Evolutionary conservation across 2,797 vertebrate species (phyloP).

Genomic region (Pagetopsis macropterus): DNA sequence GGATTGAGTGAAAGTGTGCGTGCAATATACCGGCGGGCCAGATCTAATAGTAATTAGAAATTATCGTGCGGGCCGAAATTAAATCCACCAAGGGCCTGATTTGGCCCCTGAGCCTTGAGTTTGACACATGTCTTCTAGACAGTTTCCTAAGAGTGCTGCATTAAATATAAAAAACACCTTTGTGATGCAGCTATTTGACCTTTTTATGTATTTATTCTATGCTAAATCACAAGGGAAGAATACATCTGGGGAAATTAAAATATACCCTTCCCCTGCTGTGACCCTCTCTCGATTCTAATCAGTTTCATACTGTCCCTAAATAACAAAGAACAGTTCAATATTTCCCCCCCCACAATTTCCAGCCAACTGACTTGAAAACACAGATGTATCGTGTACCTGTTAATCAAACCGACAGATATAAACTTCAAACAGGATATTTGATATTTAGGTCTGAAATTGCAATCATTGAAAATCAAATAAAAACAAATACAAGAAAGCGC

Average conservation of each 20-base stretch:
- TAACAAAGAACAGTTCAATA: neutral
- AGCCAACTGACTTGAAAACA: constrained; percentile 17
- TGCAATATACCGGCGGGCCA: too few species aligned
- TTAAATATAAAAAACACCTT: neutral
- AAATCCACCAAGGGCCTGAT: too few species aligned
- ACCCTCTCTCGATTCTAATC: neutral
- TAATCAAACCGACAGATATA: constrained; percentile 4
- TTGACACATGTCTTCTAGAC: too few species aligned
- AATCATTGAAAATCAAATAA: constrained; percentile 22
- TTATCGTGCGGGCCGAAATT: too few species aligned
- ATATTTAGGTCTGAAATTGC: constrained; percentile 11
- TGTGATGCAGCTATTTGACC: neutral
- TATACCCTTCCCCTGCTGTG: neutral
- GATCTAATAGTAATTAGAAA: too few species aligned
- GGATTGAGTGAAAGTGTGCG: too few species aligned
- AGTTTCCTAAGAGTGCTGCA: neutral
- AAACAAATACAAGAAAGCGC: constrained; percentile 74
- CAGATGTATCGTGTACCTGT: neutral
- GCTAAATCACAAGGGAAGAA: neutral
- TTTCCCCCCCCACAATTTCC: neutral
- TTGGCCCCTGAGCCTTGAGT: too few species aligned
- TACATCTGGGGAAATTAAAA: neutral
- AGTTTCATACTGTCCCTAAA: constrained; percentile 10
- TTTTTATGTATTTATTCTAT: neutral
- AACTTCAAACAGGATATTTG: constrained; percentile 22